Conservation (phyloP, 2,113 vertebrate species). For the Stictonetta naevosa region DNA sequence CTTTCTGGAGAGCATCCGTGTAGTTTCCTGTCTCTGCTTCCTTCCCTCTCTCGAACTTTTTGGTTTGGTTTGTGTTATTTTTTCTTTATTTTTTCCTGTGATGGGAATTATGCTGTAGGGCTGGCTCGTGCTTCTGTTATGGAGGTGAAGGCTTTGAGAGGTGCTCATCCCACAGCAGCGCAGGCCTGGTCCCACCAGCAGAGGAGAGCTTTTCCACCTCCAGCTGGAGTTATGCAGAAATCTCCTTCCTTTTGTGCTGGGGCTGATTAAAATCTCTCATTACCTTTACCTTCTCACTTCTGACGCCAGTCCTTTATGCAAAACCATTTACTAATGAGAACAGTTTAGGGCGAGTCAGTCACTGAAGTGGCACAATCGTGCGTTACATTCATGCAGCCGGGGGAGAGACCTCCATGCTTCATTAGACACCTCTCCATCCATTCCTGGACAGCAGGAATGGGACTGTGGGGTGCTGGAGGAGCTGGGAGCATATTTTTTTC, state of each 20-base stretch:
- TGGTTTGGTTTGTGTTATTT: conserved; percentile 1
- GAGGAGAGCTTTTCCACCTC: background rate
- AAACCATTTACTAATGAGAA: conserved; percentile 12
- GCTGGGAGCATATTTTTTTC: background rate
- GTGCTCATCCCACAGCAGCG: background rate
- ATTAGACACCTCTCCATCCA: background rate
- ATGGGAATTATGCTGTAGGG: background rate
- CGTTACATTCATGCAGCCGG: background rate
- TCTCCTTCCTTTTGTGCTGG: background rate
- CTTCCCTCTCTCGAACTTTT: background rate
- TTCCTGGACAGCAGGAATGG: background rate
- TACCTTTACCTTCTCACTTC: background rate
- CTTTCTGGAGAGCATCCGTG: background rate
- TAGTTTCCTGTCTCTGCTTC: conserved; percentile 46
- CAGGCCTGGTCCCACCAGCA: background rate
- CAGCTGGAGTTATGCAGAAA: background rate
- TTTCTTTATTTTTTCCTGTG: background rate
- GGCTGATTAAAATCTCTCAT: conserved; percentile 36
- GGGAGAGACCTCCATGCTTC: background rate
- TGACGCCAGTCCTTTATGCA: background rate
- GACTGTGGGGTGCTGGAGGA: background rate
- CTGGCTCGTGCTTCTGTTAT: background rate
- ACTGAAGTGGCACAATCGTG: background rate
- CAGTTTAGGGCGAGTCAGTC: background rate
- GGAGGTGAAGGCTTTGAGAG: background rate